These are phyloP conservation scores for Myzus persicae DNA, from an alignment of 1,140 invertebrate species.

Conservation along the genomic window DNA sequence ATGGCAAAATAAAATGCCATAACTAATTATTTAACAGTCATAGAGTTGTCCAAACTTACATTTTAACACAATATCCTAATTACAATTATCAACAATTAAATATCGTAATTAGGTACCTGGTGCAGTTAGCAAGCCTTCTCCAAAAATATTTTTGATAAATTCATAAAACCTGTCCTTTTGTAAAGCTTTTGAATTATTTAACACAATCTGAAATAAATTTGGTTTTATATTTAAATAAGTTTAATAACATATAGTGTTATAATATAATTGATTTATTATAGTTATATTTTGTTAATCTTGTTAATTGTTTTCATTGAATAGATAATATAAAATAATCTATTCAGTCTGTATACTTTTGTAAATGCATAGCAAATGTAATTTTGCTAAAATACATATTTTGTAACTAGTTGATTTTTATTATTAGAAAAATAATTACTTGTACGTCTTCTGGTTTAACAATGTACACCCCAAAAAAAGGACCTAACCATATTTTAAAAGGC, in stretches of 20 bases:
- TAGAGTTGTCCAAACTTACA: background rate
- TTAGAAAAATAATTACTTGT: constrained; percentile 63
- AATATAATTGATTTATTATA: background rate
- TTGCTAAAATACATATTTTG: background rate
- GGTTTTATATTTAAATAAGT: background rate
- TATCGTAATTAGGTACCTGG: constrained; percentile 58
- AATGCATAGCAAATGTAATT: background rate
- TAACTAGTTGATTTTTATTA: background rate
- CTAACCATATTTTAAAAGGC: constrained; percentile 66
- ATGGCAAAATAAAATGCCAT: no score
- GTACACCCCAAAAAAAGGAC: constrained; percentile 65
- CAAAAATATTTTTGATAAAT: constrained; percentile 60
- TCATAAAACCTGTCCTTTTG: constrained; percentile 60
- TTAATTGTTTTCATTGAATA: background rate
- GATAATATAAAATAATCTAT: background rate
- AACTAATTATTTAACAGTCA: background rate
- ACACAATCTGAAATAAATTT: constrained; percentile 60
- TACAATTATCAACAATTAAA: constrained; percentile 51
- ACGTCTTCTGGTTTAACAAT: constrained; percentile 66
- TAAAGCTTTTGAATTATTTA: constrained; percentile 60
- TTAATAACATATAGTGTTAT: background rate
- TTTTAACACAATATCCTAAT: background rate
- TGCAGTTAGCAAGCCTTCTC: constrained; percentile 61
- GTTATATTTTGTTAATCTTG: no score
- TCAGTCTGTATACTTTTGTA: background rate